A percentile compares a stretch with the other conserved stretches of the same genome.
Evolutionary conservation across 2,888 invertebrate genomes (phyloP).

Genomic region (Pachycephus smyrnensis): DNA sequence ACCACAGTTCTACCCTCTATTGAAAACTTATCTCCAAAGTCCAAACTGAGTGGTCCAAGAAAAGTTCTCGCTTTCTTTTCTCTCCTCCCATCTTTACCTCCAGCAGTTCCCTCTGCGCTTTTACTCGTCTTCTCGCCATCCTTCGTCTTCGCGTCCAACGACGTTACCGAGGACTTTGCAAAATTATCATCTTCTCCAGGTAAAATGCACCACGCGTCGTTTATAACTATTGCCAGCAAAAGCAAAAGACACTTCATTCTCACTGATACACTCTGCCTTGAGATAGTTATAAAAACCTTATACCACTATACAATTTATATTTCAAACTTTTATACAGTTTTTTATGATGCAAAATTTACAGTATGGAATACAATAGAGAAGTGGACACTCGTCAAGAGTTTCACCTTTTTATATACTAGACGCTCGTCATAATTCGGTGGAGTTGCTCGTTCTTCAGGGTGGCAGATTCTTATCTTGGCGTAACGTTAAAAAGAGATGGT

Average conservation of each 20-base stretch:
- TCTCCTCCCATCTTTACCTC: conserved; percentile 1
- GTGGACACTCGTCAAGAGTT: conserved; percentile 52
- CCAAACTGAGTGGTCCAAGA: conserved; percentile 24
- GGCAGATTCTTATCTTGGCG: conserved; percentile 10
- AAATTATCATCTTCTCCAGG: not conserved
- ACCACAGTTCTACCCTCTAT: not conserved
- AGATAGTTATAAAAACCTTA: not conserved
- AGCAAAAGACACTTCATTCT: not conserved
- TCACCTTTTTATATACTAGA: conserved; percentile 56
- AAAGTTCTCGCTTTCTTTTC: conserved; percentile 45
- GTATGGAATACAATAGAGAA: conserved; percentile 23
- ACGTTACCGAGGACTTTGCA: not conserved
- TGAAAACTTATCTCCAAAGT: conserved; percentile 31
- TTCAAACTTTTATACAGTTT: not conserved
- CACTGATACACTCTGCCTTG: not conserved
- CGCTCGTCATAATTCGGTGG: conserved; percentile 38
- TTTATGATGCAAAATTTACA: not conserved
- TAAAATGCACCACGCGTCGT: not conserved
- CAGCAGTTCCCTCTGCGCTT: not conserved
- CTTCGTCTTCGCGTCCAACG: conserved; percentile 4
- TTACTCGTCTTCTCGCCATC: conserved; percentile 25
- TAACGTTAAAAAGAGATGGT: not conserved
- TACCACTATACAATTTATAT: not conserved
- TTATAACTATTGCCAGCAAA: not conserved
- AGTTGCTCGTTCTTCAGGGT: conserved; percentile 46